Base-by-base conservation (phyloP, 1,140 invertebrate genomes). In the Drosophila miranda region DNA sequence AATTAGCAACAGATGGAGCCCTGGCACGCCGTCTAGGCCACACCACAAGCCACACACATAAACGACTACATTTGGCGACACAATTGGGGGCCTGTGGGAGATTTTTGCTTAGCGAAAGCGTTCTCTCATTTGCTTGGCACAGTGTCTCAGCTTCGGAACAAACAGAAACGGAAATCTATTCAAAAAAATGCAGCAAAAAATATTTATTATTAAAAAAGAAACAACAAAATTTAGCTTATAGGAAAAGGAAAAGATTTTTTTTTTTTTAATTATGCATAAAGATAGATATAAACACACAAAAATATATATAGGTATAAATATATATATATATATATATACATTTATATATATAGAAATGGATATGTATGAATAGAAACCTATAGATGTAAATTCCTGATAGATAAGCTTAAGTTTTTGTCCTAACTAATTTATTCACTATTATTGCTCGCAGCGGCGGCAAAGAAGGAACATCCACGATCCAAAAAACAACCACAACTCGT, bases 361-460 rank as follows among this genome's bases (percentile, higher is more conserved):
- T 66, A 67, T 67, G 51, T 60, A 54, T 48, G 56, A 38, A 53
- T 61, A 53, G 38, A 58, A 48, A 74, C 70, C 70, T 62, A 73
- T 73, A 73, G 58, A 26, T 52, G 52, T 72, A 73, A 73, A 46
- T 43, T 73, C 69, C 67, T 57, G 53, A 58, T 58, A 57, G 49
- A 52, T 61, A 52, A 64, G 53, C 23, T 57, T 64, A 64, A 55
- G 45, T 57, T 74, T 75, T 61, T 41, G 51, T 34, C 54, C 72
- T 75, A 72, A 75, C 16, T 75, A 75, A 67, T 75, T 75, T 75
- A 75, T 75, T 75, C 72, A 61, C 38, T 55, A 58, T 71, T 55
- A 62, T 55, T 72, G 55, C 53, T 55, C 67, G 51, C 30, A 49
- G 63, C 63, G 61, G 61, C 53, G 48, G 49, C 63, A 67, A 67